A percentile compares a stretch with the other conserved stretches of the same genome.
Conservation (phyloP, 2,113 vertebrate genomes). For the Anolis sagrei region DNA sequence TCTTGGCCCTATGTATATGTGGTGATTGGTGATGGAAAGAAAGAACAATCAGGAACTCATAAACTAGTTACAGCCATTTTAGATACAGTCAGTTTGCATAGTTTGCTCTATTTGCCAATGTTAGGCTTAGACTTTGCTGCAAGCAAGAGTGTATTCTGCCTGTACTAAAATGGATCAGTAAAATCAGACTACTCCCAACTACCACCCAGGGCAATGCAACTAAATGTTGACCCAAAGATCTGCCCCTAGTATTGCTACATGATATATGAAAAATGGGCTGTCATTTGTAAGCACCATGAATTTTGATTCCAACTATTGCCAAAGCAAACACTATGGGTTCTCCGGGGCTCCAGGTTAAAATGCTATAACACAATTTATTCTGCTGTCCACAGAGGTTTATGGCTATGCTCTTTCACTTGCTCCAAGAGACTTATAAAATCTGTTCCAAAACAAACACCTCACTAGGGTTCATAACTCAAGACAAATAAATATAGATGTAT, state of each 20-base stretch:
- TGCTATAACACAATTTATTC: constrained; percentile 40
- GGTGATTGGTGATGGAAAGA: background rate
- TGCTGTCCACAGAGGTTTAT: constrained; percentile 30
- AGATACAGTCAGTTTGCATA: background rate
- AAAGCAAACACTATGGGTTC: constrained; percentile 20
- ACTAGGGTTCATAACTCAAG: constrained; percentile 21
- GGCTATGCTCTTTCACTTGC: constrained; percentile 25
- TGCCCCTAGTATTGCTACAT: background rate
- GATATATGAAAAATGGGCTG: background rate
- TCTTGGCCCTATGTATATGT: too few species aligned
- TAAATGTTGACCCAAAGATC: background rate
- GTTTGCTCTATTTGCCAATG: background rate
- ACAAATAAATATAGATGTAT: background rate
- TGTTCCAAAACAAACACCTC: background rate
- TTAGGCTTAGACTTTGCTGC: background rate
- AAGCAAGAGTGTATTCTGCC: background rate
- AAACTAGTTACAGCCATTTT: background rate
- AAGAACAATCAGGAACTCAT: background rate
- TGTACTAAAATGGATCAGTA: background rate
- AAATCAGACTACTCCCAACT: background rate
- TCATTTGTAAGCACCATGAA: background rate
- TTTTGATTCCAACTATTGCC: background rate
- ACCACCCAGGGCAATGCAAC: background rate
- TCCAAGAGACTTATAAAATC: constrained; percentile 25
- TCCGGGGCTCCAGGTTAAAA: constrained; percentile 44